Base-by-base conservation (phyloP, 2,888 invertebrate genomes). In the Glyphotaelius pellucidus region DNA sequence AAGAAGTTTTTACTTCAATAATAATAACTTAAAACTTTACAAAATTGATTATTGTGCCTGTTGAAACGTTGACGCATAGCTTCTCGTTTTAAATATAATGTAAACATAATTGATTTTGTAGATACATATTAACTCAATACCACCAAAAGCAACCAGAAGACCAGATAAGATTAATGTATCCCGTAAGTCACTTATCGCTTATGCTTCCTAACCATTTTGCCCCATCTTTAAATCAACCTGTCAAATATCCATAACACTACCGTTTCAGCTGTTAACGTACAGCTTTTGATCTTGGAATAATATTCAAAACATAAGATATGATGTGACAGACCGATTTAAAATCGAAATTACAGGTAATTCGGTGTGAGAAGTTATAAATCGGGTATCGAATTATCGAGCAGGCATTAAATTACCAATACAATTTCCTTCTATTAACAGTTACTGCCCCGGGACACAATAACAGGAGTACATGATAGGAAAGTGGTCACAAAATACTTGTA, bases 401-500 rank as follows among this genome's bases (percentile, higher is more conserved):
- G 32, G 38, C 67, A 84, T 90, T 47, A 90, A 90, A 90, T 90
- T 90, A 84, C 90, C 47, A 85, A 90, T 90, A 83, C 90, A 83
- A 90, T 90, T 84, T 90, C 31, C 83, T 83, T 90, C 84, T 52
- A 85, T 67, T 84, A 90, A 90, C 90, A 90, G 84, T 90, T 81
- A 90, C 32, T 35, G 90, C 90, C 90, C 35, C 52, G 35, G 84
- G 90, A 52, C 47, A 31, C n/a, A 47, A 14, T 79, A 35, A 32
- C 79, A 88, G 32, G 88, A 89, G 80, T 30, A 89, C 52, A 79
- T n/a, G 67, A n/a, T 5, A 67, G 38, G 80, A 89, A 89, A 89
- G 88, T 81, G 90, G 30, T 30, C 81, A 90, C 30, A 80, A 80
- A 90, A 90, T 42, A 80, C 80, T 89, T 80, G 30, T n/a, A 85